phyloP scores from a whole-genome alignment of 1,140 invertebrate species.

The Ceratoteleas bidentatus region DNA sequence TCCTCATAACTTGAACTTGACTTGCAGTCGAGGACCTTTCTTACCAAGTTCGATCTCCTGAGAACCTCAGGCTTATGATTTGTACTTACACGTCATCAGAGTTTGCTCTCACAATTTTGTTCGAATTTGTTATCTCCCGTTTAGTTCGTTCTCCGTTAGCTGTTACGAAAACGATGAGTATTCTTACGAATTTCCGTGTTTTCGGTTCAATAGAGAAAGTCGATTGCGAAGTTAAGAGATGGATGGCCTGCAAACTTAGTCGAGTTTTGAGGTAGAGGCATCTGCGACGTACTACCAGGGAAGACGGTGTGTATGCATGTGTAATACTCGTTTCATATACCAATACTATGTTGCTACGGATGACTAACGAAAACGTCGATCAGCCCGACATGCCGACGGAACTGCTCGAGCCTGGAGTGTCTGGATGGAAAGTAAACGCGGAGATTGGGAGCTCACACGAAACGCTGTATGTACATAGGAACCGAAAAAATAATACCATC shows the following conservation, averaged over 20 bases:
- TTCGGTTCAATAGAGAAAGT: slow-evolving; percentile 26
- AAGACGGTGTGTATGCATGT: slow-evolving; percentile 49
- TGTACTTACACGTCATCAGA: slow-evolving; percentile 52
- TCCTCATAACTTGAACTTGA: slow-evolving; percentile 52
- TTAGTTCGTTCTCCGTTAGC: no score
- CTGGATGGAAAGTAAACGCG: slow-evolving; percentile 16
- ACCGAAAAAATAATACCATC: slow-evolving; percentile 28
- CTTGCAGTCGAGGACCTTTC: slow-evolving; percentile 7
- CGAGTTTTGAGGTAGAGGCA: slow-evolving; percentile 62
- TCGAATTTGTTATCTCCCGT: not conserved
- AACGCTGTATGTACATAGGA: slow-evolving; percentile 52
- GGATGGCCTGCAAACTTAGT: slow-evolving; percentile 48
- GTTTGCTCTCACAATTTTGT: slow-evolving; percentile 31
- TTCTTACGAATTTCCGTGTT: not conserved
- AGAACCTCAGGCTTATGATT: slow-evolving; percentile 43
- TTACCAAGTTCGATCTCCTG: slow-evolving; percentile 23
- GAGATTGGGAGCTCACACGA: slow-evolving; percentile 1
- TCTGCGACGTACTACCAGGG: slow-evolving; percentile 59
- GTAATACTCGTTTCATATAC: slow-evolving; percentile 42
- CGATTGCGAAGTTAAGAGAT: slow-evolving; percentile 50
- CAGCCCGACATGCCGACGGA: slow-evolving; percentile 8
- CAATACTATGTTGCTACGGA: slow-evolving; percentile 36
- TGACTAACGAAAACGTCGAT: slow-evolving; percentile 33
- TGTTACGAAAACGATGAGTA: slow-evolving; percentile 17
- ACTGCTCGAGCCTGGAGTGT: slow-evolving; percentile 23